Evolutionary conservation across 2,113 vertebrate genomes (phyloP).

Genomic region (Aptenodytes patagonicus): DNA sequence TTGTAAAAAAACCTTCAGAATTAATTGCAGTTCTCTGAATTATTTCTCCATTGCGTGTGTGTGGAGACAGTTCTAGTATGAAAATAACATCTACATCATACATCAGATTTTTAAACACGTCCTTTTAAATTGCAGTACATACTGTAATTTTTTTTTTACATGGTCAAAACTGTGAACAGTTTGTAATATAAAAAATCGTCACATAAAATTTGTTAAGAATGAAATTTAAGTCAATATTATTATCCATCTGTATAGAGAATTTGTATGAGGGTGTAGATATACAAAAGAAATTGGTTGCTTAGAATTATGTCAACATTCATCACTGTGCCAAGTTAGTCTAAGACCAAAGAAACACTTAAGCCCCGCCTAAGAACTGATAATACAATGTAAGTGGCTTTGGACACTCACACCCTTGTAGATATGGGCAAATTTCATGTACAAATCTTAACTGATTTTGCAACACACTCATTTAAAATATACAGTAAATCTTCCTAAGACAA

Average conservation of each 20-base stretch:
- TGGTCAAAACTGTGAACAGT: background rate
- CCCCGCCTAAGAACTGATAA: background rate
- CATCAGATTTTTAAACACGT: background rate
- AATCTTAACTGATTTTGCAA: background rate
- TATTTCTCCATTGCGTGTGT: background rate
- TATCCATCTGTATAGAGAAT: background rate
- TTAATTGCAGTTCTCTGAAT: background rate
- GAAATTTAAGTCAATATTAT: background rate
- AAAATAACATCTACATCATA: background rate
- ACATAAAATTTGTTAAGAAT: background rate
- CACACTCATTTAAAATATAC: background rate
- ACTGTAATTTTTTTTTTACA: background rate
- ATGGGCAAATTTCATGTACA: background rate
- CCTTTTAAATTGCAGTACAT: background rate
- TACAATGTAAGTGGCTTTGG: background rate
- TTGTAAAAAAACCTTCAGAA: background rate
- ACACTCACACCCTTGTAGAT: background rate
- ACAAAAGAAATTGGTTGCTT: background rate
- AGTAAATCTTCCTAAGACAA: background rate
- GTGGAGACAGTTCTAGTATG: background rate
- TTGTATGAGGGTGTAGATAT: background rate
- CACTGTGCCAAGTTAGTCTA: background rate
- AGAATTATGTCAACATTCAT: background rate
- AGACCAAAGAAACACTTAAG: background rate
- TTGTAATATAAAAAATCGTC: background rate